A percentile compares a stretch with the other conserved stretches of the same genome.
These are phyloP conservation scores for Iselma pallidipennis DNA, from an alignment of 2,888 invertebrate genomes.

Conservation along the genomic window DNA sequence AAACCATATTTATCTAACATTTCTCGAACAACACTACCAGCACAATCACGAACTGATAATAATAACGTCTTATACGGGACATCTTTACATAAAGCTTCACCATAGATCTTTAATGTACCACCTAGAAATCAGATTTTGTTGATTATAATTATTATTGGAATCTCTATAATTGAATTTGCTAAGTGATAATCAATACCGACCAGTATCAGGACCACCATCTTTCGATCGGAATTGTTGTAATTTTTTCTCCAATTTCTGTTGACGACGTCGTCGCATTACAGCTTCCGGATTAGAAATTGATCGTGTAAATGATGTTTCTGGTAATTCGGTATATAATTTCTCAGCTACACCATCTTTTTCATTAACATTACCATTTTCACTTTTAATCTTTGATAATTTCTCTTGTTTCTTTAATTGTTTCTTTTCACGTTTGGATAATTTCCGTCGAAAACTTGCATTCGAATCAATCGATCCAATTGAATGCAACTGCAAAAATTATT, in stretches of 20 bases:
- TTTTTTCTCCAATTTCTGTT: slow-evolving; percentile 89
- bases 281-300: slow-evolving; percentile 99
- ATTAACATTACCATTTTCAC: slow-evolving; percentile 63
- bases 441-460: slow-evolving; percentile 85
- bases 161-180: neutral
- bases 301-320: slow-evolving; percentile 97
- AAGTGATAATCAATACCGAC: slow-evolving; percentile 45
- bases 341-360: slow-evolving; percentile 84
- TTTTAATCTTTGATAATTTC: slow-evolving; percentile 79
- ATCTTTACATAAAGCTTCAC: slow-evolving; percentile 92
- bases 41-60: slow-evolving; percentile 90
- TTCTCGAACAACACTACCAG: slow-evolving; percentile 90
- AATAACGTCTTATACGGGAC: slow-evolving; percentile 98
- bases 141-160: neutral
- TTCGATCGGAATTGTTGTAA: slow-evolving; percentile 94
- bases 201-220: slow-evolving; percentile 93
- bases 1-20: slow-evolving; percentile 97
- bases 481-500: slow-evolving; percentile 59
- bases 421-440: slow-evolving; percentile 96
- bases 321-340: slow-evolving; percentile 92
- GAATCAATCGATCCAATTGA: slow-evolving; percentile 72
- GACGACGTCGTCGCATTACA: slow-evolving; percentile 95
- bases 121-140: slow-evolving; percentile 56
- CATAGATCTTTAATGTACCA: slow-evolving; percentile 92
- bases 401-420: slow-evolving; percentile 97